Evolutionary conservation across 64 coral and sea anemone species (phyloP).

Genomic region (Cladopsammia gracilis): DNA sequence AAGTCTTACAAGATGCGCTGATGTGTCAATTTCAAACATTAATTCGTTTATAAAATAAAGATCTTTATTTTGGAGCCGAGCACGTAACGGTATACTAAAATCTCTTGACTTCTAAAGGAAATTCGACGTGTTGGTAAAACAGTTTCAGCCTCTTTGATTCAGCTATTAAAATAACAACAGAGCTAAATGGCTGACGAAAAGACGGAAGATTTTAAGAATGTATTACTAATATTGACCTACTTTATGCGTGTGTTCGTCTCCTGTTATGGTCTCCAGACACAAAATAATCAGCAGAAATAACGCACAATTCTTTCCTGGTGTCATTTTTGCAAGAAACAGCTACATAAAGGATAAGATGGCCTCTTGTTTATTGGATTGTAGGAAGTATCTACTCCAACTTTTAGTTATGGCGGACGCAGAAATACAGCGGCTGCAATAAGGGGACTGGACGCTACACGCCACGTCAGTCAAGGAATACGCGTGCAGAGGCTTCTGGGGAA

Average conservation of each 20-base stretch:
- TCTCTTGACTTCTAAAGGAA: neutral
- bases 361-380: slow-evolving; percentile 62
- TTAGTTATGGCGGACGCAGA: slow-evolving; percentile 81
- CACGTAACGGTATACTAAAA: neutral
- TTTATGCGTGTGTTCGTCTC: slow-evolving; percentile 97
- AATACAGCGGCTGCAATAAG: slow-evolving; percentile 77
- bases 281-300: slow-evolving; percentile 86
- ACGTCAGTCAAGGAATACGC: slow-evolving; percentile 70
- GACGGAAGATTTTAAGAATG: slow-evolving; percentile 3
- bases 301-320: slow-evolving; percentile 50
- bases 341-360: slow-evolving; percentile 59
- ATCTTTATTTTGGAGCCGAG: neutral
- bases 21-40: slow-evolving; percentile 4
- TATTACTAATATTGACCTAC: slow-evolving; percentile 70
- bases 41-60: neutral
- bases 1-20: neutral
- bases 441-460: slow-evolving; percentile 80
- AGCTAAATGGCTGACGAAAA: neutral
- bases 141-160: neutral
- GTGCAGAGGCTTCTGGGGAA: slow-evolving; percentile 61
- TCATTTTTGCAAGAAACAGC: slow-evolving; percentile 55
- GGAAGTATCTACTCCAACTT: slow-evolving; percentile 16
- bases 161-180: neutral
- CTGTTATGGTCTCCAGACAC: slow-evolving; percentile 50
- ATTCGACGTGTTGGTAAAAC: neutral